A percentile compares a stretch with the other conserved stretches of the same genome.
phyloP scores from a whole-genome alignment of 1,140 invertebrate species.

The Steinernema feltiae region DNA sequence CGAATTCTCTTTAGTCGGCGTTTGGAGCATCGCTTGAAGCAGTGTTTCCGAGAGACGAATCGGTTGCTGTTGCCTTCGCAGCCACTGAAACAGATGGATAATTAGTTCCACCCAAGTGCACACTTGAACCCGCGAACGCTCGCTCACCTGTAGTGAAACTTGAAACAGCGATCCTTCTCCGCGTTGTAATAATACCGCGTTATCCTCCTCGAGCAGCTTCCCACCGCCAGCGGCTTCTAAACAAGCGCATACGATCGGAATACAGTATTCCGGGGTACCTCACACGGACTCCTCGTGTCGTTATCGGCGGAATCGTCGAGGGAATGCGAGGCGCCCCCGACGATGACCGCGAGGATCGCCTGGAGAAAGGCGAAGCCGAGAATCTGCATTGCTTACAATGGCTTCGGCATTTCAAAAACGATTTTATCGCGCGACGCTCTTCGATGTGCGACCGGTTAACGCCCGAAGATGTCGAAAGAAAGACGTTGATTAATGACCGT shows the following conservation, averaged over 20 bases:
- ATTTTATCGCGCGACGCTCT: neutral
- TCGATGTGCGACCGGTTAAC: neutral
- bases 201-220: neutral
- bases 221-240: neutral
- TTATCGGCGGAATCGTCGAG: neutral
- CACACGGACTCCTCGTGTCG: neutral
- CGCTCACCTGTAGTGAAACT: neutral
- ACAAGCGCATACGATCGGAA: neutral
- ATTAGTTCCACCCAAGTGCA: neutral
- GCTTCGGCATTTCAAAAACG: slow-evolving; percentile 11
- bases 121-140: no score
- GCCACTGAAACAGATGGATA: neutral
- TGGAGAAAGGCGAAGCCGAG: neutral
- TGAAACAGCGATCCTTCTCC: neutral
- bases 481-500: neutral
- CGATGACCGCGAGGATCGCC: neutral
- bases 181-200: neutral
- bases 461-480: neutral
- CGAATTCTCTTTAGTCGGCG: neutral
- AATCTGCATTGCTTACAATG: neutral
- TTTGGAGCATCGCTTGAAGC: neutral
- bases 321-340: neutral
- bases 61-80: slow-evolving; percentile 11
- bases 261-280: neutral
- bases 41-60: neutral